These are phyloP conservation scores for Xiphydria camelus DNA, from an alignment of 2,888 invertebrate species.

Conservation along the genomic window DNA sequence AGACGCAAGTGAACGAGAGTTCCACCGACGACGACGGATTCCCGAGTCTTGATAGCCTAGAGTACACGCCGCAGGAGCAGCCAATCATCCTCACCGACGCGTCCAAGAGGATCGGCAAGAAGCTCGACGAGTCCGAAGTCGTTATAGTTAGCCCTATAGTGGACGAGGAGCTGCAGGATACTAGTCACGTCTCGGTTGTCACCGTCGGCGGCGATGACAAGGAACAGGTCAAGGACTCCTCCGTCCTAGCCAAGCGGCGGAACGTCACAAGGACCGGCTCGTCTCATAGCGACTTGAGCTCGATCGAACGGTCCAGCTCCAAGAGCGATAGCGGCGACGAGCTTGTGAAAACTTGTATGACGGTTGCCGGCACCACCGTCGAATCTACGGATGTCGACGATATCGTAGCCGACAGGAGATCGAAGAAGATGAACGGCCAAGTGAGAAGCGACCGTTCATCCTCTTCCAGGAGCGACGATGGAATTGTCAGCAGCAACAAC, in stretches of 20 bases:
- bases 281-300: constrained; percentile 43
- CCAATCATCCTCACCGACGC: constrained; percentile 55
- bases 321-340: constrained; percentile 54
- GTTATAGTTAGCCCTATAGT: constrained; percentile 75
- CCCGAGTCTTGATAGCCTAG: constrained; percentile 75
- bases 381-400: constrained; percentile 46
- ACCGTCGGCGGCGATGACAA: constrained; percentile 83
- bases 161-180: constrained; percentile 64
- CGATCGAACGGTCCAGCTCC: constrained; percentile 34
- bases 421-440: constrained; percentile 60
- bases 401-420: constrained; percentile 20
- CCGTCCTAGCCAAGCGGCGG: constrained; percentile 49
- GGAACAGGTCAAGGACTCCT: constrained; percentile 75
- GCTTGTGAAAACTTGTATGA: constrained; percentile 56
- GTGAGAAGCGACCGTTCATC: constrained; percentile 44
- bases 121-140: constrained; percentile 85
- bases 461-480: constrained; percentile 49
- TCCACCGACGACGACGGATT: constrained; percentile 76
- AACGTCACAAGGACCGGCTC: constrained; percentile 51
- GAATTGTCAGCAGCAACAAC: constrained; percentile 42
- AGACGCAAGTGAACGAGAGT: constrained; percentile 69
- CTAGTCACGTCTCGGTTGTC: constrained; percentile 89
- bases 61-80: constrained; percentile 60
- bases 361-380: constrained; percentile 58
- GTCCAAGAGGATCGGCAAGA: constrained; percentile 62